Percentiles rank a stretch among this genome's conserved stretches.
These are phyloP conservation scores for Drosophila arizonae DNA, from an alignment of 1,140 invertebrate species.

Conservation along the genomic window DNA sequence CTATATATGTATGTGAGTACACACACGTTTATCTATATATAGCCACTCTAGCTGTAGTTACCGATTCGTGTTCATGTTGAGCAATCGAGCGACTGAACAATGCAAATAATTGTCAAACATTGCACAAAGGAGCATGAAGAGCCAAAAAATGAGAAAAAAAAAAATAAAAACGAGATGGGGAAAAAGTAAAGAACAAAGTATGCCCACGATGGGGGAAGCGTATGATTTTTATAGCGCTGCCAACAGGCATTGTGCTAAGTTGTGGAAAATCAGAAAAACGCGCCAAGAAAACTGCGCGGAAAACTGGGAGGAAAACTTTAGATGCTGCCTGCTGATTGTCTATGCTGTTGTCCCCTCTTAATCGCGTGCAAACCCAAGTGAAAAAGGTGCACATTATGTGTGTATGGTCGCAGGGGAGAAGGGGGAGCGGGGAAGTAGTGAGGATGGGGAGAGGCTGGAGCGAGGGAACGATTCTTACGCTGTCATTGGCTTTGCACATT, in stretches of 20 bases:
- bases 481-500: conserved; percentile 79
- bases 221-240: conserved; percentile 74
- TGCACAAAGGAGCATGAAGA: conserved; percentile 44
- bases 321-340: conserved; percentile 53
- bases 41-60: conserved; percentile 74
- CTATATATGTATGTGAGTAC: not conserved
- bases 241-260: conserved; percentile 66
- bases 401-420: not conserved
- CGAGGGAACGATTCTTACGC: conserved; percentile 18
- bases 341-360: conserved; percentile 41
- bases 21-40: not conserved
- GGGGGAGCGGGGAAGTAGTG: no score
- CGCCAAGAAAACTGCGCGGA: conserved; percentile 17
- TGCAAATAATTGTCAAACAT: conserved; percentile 79
- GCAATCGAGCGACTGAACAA: conserved; percentile 75
- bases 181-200: not conserved
- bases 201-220: conserved; percentile 43
- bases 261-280: conserved; percentile 44
- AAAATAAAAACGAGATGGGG: conserved; percentile 15
- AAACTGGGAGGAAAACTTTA: conserved; percentile 30
- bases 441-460: not conserved
- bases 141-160: conserved; percentile 20
- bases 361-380: conserved; percentile 41
- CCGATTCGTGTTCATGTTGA: conserved; percentile 77
- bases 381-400: conserved; percentile 54